Percentiles rank a stretch among this genome's conserved stretches.
These are phyloP conservation scores for Trinorchestia longiramus DNA, from an alignment of 1,140 invertebrate species.

Conservation along the genomic window DNA sequence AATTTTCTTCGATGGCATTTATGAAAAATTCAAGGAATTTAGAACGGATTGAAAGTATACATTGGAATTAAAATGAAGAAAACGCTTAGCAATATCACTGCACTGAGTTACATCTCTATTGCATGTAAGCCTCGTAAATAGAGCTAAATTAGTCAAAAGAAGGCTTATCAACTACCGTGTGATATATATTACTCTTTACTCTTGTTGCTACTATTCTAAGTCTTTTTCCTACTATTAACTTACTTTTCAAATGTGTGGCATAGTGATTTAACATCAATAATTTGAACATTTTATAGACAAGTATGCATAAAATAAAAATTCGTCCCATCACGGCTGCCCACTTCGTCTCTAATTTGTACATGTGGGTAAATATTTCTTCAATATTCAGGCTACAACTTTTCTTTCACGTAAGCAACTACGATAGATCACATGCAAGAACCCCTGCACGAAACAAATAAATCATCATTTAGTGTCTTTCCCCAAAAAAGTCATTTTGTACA, in stretches of 20 bases:
- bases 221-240: neutral
- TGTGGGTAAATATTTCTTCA: neutral
- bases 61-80: neutral
- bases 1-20: neutral
- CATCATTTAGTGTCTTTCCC: neutral
- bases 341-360: neutral
- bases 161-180: neutral
- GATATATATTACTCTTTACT: conserved; percentile 10
- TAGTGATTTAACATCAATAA: conserved; percentile 1
- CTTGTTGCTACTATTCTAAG: neutral
- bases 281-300: neutral
- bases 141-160: neutral
- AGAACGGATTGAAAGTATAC: neutral
- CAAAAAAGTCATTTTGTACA: conserved; percentile 7
- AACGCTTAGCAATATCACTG: neutral
- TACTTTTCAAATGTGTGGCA: neutral
- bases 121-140: neutral
- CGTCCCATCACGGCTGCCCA: neutral
- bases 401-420: too few species aligned
- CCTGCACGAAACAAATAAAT: neutral
- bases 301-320: neutral
- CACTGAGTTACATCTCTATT: neutral
- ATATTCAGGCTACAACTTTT: neutral
- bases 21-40: neutral
- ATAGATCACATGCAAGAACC: neutral